Base-by-base conservation (phyloP, 2,888 invertebrate genomes). In the Mythimna vitellina region DNA sequence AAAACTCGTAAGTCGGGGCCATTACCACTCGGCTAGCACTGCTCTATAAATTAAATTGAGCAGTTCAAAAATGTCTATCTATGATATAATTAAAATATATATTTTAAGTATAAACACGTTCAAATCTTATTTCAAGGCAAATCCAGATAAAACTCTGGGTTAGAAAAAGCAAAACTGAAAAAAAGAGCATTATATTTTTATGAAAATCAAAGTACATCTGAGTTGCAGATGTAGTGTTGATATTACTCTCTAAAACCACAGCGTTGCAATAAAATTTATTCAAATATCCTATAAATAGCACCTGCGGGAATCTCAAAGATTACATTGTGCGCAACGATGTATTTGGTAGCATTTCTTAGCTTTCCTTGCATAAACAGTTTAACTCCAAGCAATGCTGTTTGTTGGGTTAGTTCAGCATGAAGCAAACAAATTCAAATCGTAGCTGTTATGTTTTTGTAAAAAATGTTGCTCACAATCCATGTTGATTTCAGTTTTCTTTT, bases 201-300 rank as follows among this genome's bases (percentile, higher is more conserved):
- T 62, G 12, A 10, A 53, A 54, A 65, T 53, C 12, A 51, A 64
- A 38, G 14, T 17, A 0, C 42, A 54, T 7, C 7, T 14, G 14
- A 17, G 63, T 64, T 64, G 25, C 22, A 62, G 62, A 78, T 65
- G 29, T 61, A 65, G 56, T 71, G 53, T 51, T 22, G n/a, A 54
- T 60, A 65, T 62, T 65, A 25, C 29, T 62, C 54, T 72, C 29
- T 22, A 9, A 65, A 58, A 69, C 32, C 29, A 60, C 53, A 57
- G 54, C n/a, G 53, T 66, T 63, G 54, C 54, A 60, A 69, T 78
- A 68, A 65, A 65, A 63, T 49, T 38, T 78, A 69, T 78, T 82
- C 56, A 78, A 78, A 82, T 73, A 12, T 54, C 4, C 54, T 42
- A 66, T 68, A 69, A 65, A 46, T 57, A 46, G 25, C 42, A 65